Percentiles rank a stretch among this genome's conserved stretches.
Conservation (phyloP, 30 jellyfish, hydroid and myxozoan species). For the Aurelia aurita complex sp. Pacific region DNA sequence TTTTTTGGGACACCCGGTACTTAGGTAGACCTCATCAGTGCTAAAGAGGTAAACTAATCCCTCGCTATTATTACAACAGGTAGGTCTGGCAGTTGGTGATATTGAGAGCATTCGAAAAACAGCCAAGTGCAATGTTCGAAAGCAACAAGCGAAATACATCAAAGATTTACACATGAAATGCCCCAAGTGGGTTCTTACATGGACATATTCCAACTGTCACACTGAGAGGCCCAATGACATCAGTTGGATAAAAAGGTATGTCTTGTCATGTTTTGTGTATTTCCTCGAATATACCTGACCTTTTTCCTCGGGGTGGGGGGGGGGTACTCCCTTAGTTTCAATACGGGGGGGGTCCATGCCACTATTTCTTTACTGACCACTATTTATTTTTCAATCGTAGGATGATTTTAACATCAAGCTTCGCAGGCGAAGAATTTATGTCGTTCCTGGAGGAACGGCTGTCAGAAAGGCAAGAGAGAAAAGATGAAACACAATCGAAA, state of each 20-base stretch:
- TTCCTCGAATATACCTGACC: too few relatives aligned
- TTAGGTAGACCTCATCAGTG: not conserved
- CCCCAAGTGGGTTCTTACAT: slow-evolving; percentile 25
- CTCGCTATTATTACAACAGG: slow-evolving; percentile 9
- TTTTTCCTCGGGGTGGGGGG: too few relatives aligned
- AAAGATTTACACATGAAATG: slow-evolving; percentile 15
- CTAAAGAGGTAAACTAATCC: not conserved
- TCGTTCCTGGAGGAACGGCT: slow-evolving; percentile 1
- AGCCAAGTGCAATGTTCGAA: slow-evolving; percentile 43
- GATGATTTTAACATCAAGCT: too few relatives aligned
- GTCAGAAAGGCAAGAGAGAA: not conserved
- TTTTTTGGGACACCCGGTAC: not conserved
- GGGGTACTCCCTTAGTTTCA: too few relatives aligned
- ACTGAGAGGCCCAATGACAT: slow-evolving; percentile 27
- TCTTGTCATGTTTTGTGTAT: not conserved
- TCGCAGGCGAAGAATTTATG: slow-evolving; percentile 2
- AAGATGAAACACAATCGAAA: not conserved
- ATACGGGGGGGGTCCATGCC: too few relatives aligned
- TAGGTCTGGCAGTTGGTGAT: slow-evolving; percentile 88
- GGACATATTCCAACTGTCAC: slow-evolving; percentile 15
- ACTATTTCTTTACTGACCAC: too few relatives aligned
- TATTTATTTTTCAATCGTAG: too few relatives aligned
- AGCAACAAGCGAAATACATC: slow-evolving; percentile 38
- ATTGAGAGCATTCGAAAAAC: slow-evolving; percentile 67
- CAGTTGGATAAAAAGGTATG: not conserved